These are phyloP conservation scores for Coenobita brevimanus DNA, from an alignment of 1,140 invertebrate species.

Conservation along the genomic window DNA sequence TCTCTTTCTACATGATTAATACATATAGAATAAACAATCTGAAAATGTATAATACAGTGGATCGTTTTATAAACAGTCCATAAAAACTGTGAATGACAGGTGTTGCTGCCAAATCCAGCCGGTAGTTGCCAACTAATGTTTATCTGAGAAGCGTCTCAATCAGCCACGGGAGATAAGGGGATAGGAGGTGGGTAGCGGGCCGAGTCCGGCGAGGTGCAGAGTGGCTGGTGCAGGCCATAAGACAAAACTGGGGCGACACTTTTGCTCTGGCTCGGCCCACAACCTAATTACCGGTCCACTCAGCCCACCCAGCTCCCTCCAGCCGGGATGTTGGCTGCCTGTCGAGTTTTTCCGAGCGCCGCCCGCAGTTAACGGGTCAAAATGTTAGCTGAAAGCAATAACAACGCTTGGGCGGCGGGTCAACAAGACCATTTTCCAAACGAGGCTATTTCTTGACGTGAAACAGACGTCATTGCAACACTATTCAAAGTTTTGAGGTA, in stretches of 20 bases:
- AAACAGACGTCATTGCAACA: slow-evolving; percentile 4
- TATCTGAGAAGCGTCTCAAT: slow-evolving; percentile 20
- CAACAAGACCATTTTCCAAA: not conserved
- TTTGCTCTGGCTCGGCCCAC: slow-evolving; percentile 62
- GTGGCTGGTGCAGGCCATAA: slow-evolving; percentile 53
- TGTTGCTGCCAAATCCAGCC: slow-evolving; percentile 49
- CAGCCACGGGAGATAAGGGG: slow-evolving; percentile 1
- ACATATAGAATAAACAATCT: not conserved
- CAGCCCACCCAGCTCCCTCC: slow-evolving; percentile 27
- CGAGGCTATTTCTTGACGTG: not conserved
- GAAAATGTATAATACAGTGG: not conserved
- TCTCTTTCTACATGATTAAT: not conserved
- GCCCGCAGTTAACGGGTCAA: not conserved
- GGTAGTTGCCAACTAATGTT: slow-evolving; percentile 55
- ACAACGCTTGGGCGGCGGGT: not conserved
- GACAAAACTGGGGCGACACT: slow-evolving; percentile 67
- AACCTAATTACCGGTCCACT: slow-evolving; percentile 66
- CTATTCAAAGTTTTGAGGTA: slow-evolving; percentile 34
- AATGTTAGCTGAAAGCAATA: not conserved
- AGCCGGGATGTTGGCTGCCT: slow-evolving; percentile 5
- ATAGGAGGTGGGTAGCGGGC: not conserved
- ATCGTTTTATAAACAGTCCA: slow-evolving; percentile 56
- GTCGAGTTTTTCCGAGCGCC: slow-evolving; percentile 18
- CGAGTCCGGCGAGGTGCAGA: slow-evolving; percentile 14
- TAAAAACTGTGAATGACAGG: slow-evolving; percentile 62